These are phyloP conservation scores for Cavia porcellus DNA, from an alignment of 2,113 vertebrate genomes.

Conservation along the genomic window DNA sequence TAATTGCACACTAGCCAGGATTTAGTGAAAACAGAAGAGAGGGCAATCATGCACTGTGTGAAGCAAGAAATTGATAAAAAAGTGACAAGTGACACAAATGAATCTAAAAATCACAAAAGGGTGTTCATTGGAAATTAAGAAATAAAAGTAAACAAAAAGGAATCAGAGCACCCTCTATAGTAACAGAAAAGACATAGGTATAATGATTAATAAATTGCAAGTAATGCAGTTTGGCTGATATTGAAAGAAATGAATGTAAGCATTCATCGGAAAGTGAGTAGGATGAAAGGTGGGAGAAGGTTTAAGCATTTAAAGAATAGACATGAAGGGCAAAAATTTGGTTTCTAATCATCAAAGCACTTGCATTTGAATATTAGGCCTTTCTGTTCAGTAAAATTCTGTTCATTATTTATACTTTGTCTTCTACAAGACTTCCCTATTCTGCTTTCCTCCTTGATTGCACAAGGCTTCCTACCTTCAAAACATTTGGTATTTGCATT, in stretches of 20 bases:
- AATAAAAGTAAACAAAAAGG: neutral
- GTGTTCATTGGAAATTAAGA: neutral
- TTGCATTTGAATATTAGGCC: neutral
- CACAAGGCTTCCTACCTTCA: neutral
- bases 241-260: neutral
- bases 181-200: neutral
- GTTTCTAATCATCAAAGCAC: neutral
- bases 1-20: constrained; percentile 14
- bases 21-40: neutral
- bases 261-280: neutral
- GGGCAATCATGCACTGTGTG: neutral
- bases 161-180: neutral
- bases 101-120: neutral
- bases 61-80: neutral
- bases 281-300: neutral
- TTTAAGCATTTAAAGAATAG: neutral
- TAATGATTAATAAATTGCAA: neutral
- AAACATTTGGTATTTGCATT: neutral
- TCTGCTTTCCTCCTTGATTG: too few species aligned
- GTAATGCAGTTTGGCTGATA: neutral
- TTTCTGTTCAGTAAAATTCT: neutral
- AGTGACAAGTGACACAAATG: neutral
- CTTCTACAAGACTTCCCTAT: neutral
- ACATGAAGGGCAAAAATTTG: neutral
- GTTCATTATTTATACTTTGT: neutral